phyloP scores from a whole-genome alignment of 1,140 invertebrate species.

The Drosophila pandora region DNA sequence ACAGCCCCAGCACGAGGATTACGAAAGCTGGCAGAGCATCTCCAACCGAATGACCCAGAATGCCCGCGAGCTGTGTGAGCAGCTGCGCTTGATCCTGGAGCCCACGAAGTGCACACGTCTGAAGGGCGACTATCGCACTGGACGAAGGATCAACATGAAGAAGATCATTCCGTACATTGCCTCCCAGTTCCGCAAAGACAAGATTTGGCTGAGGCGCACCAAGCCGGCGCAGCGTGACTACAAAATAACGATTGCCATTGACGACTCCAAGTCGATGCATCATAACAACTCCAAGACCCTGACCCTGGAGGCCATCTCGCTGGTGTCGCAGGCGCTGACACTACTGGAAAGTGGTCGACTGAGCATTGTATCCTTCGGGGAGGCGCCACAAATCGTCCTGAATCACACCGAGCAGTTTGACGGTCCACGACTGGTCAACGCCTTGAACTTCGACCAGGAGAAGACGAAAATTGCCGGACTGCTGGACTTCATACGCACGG shows the following conservation, averaged over 20 bases:
- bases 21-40: conserved; percentile 78
- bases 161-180: conserved; percentile 99
- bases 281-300: conserved; percentile 95
- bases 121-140: conserved; percentile 97
- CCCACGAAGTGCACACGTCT: conserved; percentile 96
- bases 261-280: conserved; percentile 97
- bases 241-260: conserved; percentile 97
- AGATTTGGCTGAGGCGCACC: conserved; percentile 98
- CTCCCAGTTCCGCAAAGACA: conserved; percentile 99
- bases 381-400: conserved; percentile 92
- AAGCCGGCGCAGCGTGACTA: conserved; percentile 98
- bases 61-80: conserved; percentile 96
- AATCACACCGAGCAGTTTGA: conserved; percentile 94
- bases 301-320: conserved; percentile 96
- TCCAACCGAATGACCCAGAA: conserved; percentile 81
- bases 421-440: conserved; percentile 91
- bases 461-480: conserved; percentile 92
- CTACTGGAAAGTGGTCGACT: conserved; percentile 97
- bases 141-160: conserved; percentile 98
- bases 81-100: conserved; percentile 96
- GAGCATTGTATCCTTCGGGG: conserved; percentile 96
- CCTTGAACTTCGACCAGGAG: conserved; percentile 92
- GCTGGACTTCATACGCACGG: conserved; percentile 90
- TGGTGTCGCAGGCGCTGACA: conserved; percentile 95
- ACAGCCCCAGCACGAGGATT: conserved; percentile 71